Base-by-base conservation (phyloP, 64 coral and sea anemone genomes). In the Stichodactyla mertensii region DNA sequence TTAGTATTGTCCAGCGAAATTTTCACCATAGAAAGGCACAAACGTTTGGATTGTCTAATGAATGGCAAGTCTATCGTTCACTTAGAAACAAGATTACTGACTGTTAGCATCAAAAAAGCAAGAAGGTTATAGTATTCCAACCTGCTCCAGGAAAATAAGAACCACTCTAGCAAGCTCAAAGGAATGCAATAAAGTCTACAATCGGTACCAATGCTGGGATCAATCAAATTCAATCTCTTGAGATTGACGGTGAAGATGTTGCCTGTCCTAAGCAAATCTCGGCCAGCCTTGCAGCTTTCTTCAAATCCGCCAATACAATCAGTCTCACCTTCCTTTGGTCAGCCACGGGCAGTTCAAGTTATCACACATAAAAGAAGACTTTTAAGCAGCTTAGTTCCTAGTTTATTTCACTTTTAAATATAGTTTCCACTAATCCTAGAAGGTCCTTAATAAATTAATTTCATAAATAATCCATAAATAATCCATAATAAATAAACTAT, bases 61-160 rank as follows among this genome's bases (percentile, higher is more conserved):
- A 85, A 31, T 64, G 83, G 83, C 14, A 51, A 10, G 36, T 51
- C 20, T 85, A 85, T 26, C 54, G 24, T 22, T 54, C 19, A 7
- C 22, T 18, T 5, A 51, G 31, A 54, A 79, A 79, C n/a, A 54
- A 83, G 16, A n/a, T 55, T 31, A 31, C 28, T 31, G 18, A 15
- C 82, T 23, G 6, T 4, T 56, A 18, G 52, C 19, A 88, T 88
- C 74, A 55, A 54, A 6, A 23, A 78, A 57, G 52, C 86, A 1
- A 88, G 57, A 22, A 18, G 19, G 28, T 27, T 22, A 0, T 52
- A 78, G 18, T 78, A 87, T 54, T 55, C 86, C 22, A 59, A 87
- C 16, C 6, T 78, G 14, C 55, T 88, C 45, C 20, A 57, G 10
- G 86, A 78, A 12, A 88, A 88, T 51, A 88, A 88, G 57, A 88